Evolutionary conservation across 2,888 invertebrate genomes (phyloP).

Genomic region (Nematopogon swammerdamellus): DNA sequence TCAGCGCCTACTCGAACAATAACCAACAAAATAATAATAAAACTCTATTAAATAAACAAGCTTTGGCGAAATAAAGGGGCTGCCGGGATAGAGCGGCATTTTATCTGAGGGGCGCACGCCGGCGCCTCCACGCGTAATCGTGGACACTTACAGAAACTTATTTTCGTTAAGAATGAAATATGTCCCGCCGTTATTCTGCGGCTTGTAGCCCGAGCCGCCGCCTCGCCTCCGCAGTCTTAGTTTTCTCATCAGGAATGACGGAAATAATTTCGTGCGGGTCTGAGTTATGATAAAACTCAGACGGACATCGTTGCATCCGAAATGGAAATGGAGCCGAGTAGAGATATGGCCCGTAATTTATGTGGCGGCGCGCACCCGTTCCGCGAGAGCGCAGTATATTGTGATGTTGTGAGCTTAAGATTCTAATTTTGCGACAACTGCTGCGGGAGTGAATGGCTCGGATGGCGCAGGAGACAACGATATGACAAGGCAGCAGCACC

Average conservation of each 20-base stretch:
- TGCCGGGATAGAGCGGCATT: slow-evolving; percentile 31
- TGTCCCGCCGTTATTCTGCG: slow-evolving; percentile 50
- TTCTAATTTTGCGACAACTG: no score
- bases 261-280: slow-evolving; percentile 56
- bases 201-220: slow-evolving; percentile 52
- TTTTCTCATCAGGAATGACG: slow-evolving; percentile 54
- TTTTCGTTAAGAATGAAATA: slow-evolving; percentile 57
- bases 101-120: slow-evolving; percentile 52
- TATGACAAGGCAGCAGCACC: no score
- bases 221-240: slow-evolving; percentile 52
- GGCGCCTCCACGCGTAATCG: slow-evolving; percentile 18
- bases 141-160: slow-evolving; percentile 51
- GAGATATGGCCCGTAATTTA: slow-evolving; percentile 49
- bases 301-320: slow-evolving; percentile 55
- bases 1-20: not conserved
- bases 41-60: not conserved
- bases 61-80: not conserved
- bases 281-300: slow-evolving; percentile 57
- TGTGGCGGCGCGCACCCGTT: slow-evolving; percentile 9
- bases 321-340: slow-evolving; percentile 53
- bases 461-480: no score
- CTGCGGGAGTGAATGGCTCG: no score
- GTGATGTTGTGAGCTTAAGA: not conserved
- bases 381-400: not conserved
- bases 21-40: not conserved